These are phyloP conservation scores for Silurus aristotelis DNA, from an alignment of 2,797 vertebrate genomes.

Conservation along the genomic window DNA sequence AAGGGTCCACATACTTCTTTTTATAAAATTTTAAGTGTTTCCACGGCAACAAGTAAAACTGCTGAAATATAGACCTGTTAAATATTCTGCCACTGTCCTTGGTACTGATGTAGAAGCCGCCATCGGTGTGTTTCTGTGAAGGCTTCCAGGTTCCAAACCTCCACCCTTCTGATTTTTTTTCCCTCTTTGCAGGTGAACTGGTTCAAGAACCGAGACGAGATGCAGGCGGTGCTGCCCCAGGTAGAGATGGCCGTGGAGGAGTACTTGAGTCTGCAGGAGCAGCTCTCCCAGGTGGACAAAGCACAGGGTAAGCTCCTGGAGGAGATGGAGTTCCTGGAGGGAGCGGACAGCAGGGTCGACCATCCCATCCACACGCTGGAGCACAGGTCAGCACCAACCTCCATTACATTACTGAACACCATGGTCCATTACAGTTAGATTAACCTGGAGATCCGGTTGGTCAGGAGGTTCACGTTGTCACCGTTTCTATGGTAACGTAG, in stretches of 20 bases:
- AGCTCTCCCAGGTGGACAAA: conserved; percentile 89
- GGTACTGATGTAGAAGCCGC: too few species aligned
- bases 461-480: background rate
- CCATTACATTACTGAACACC: background rate
- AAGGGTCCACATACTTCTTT: conserved; percentile 32
- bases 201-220: conserved; percentile 98
- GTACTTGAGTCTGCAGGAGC: conserved; percentile 88
- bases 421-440: background rate
- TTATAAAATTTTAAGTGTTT: background rate
- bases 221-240: conserved; percentile 90
- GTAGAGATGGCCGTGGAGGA: conserved; percentile 89
- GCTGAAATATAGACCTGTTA: too few species aligned
- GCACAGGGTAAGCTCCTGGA: conserved; percentile 87
- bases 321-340: conserved; percentile 90
- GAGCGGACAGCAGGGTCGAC: conserved; percentile 84
- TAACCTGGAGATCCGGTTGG: background rate
- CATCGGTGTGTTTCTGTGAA: background rate
- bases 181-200: conserved; percentile 86
- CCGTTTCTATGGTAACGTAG: too few species aligned
- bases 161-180: background rate
- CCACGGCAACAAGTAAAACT: background rate
- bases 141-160: background rate
- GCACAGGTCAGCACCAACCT: conserved; percentile 72
- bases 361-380: conserved; percentile 90
- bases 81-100: too few species aligned